phyloP scores from a whole-genome alignment of 2,797 vertebrate species.

The Poecile montanus region DNA sequence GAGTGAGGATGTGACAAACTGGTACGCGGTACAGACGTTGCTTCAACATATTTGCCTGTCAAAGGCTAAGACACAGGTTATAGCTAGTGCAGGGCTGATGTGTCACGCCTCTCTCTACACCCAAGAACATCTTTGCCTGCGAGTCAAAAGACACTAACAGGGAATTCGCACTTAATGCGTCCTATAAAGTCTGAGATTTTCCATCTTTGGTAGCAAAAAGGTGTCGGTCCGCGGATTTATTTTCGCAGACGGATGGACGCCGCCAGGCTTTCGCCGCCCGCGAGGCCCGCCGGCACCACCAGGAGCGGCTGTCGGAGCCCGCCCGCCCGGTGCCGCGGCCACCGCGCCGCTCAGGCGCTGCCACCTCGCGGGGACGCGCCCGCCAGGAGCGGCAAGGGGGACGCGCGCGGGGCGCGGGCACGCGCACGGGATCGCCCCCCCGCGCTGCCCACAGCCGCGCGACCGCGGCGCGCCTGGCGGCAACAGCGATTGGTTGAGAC shows the following conservation, averaged over 20 bases:
- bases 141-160: accelerated
- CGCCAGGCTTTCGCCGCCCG: accelerated
- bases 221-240: accelerated
- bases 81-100: accelerated
- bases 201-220: accelerated
- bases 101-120: not conserved
- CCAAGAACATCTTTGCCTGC: not conserved
- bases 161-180: accelerated
- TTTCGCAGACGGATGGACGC: accelerated
- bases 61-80: not conserved
- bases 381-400: accelerated
- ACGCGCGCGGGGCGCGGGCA: too few species aligned
- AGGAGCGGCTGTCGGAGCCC: accelerated
- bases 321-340: accelerated
- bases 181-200: accelerated
- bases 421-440: too few species aligned
- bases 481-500: not conserved
- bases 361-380: not conserved
- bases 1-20: not conserved
- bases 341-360: accelerated
- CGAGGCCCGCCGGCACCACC: accelerated
- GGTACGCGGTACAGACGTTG: accelerated
- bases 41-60: not conserved
- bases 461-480: not conserved
- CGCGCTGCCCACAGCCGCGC: not conserved